phyloP scores from a whole-genome alignment of 2,888 invertebrate genomes.

The Lapara coniferarum region DNA sequence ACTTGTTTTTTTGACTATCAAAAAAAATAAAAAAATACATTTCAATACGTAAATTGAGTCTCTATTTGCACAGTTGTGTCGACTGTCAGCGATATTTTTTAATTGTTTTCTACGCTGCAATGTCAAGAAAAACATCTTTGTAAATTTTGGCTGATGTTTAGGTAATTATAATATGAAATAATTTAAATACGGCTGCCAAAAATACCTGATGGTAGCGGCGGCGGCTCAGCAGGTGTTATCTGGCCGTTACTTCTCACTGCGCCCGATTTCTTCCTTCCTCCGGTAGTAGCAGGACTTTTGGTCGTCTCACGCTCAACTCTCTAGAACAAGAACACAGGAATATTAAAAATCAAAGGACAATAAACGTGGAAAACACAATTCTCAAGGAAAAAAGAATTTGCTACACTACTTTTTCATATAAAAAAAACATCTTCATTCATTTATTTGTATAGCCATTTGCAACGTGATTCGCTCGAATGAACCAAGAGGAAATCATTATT shows the following conservation, averaged over 20 bases:
- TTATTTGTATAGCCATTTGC: slow-evolving; percentile 27
- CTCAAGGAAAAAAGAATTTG: slow-evolving; percentile 15
- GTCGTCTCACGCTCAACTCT: slow-evolving; percentile 74
- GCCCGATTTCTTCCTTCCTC: slow-evolving; percentile 71
- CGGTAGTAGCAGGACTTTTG: slow-evolving; percentile 76
- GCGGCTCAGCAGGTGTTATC: slow-evolving; percentile 62
- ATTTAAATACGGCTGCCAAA: neutral
- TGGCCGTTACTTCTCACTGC: slow-evolving; percentile 75
- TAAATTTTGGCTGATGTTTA: neutral
- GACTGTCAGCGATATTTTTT: neutral
- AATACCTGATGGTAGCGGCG: slow-evolving; percentile 65
- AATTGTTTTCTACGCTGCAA: neutral
- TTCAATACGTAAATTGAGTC: slow-evolving; percentile 2
- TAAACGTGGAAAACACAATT: neutral
- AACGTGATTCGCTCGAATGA: slow-evolving; percentile 26
- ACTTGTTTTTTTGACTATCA: neutral
- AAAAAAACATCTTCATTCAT: slow-evolving; percentile 30
- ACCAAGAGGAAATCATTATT: slow-evolving; percentile 32
- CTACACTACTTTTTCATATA: slow-evolving; percentile 26
- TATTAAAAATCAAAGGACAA: slow-evolving; percentile 31
- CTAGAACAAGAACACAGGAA: slow-evolving; percentile 55
- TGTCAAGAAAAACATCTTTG: neutral
- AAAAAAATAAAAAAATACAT: neutral
- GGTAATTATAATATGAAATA: neutral
- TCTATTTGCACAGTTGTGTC: slow-evolving; percentile 1